Evolutionary conservation across 2,113 vertebrate species (phyloP), one percentile per base, ranked within the genome.

Genomic region (Callaeas wilsoni): DNA sequence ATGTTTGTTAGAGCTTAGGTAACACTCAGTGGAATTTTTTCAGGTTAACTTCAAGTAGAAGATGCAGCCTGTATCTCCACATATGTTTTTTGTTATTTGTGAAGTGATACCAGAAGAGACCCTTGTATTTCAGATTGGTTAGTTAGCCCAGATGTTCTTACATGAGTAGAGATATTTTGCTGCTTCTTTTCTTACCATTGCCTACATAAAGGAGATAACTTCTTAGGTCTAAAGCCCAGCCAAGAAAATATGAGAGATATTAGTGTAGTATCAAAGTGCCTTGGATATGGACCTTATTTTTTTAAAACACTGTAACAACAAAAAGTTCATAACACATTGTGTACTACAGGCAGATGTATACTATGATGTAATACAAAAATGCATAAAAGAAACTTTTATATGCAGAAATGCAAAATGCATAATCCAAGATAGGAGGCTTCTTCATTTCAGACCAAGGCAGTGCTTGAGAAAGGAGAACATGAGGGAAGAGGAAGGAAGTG

Each of bases 231-330:
- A 20, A 27, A 78, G 50, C 44, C 41, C 35, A 75, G 47, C 37
- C 39, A 64, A 79, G 76, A 20, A 49, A 52, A 47, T 32, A 47
- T 4, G 5, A 55, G 33, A 39, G 6, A 11, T 35, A 14, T 39
- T 50, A 39, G 10, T 71, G 18, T 63, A 26, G 16, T 26, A 67
- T 67, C 39, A 59, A 70, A 78, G 26, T n/a, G 23, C 33, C 23
- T 71, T 3, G 9, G 44, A 71, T 65, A 74, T 63, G 20, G 22
- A 19, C 33, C 26, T 75, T 4, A 9, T 63, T 7, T 59, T 71
- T 82, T 87, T 81, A 6, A 60, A 77, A 44, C 3, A 6, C 4
- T 0, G 0, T 27, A 57, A 65, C 7, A 41, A 46, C 13, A 32
- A 37, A 26, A 76, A 30, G 8, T 75, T 84, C 6, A 2, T 60